Percentiles rank a stretch among this genome's conserved stretches.
Conservation (phyloP, 2,113 vertebrate species). For the Mobula hypostoma region DNA sequence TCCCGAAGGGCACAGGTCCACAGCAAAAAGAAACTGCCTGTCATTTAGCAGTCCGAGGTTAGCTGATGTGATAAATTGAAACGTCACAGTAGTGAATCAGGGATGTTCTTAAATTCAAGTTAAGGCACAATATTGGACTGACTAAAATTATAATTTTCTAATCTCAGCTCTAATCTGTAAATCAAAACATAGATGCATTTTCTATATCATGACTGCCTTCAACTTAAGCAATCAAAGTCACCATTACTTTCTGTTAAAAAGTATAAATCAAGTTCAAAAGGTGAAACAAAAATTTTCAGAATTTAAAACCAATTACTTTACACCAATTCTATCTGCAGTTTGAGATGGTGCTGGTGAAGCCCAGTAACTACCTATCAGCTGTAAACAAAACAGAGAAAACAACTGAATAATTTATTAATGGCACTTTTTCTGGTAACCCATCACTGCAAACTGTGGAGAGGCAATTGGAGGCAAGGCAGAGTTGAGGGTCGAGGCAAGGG, state of each 20-base stretch:
- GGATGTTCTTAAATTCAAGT: background rate
- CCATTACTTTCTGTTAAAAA: background rate
- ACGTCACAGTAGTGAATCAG: background rate
- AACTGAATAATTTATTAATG: too few relatives aligned
- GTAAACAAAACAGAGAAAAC: too few relatives aligned
- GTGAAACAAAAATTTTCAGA: background rate
- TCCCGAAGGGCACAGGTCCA: background rate
- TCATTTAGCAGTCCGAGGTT: constrained; percentile 23
- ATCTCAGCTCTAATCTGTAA: background rate
- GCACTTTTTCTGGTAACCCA: too few relatives aligned
- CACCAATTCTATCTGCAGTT: too few relatives aligned
- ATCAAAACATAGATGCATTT: background rate
- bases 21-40: constrained; percentile 16
- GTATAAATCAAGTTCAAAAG: background rate
- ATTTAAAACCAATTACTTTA: background rate
- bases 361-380: too few relatives aligned
- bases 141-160: background rate
- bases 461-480: too few relatives aligned
- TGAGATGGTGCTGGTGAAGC: too few relatives aligned
- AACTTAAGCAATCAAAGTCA: background rate
- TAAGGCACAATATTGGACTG: background rate
- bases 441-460: too few relatives aligned
- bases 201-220: background rate
- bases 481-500: too few relatives aligned
- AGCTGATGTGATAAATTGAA: constrained; percentile 28